Percentiles rank a stretch among this genome's conserved stretches.
Evolutionary conservation across 2,797 vertebrate genomes (phyloP).

Genomic region (Rhynchonycteris naso): DNA sequence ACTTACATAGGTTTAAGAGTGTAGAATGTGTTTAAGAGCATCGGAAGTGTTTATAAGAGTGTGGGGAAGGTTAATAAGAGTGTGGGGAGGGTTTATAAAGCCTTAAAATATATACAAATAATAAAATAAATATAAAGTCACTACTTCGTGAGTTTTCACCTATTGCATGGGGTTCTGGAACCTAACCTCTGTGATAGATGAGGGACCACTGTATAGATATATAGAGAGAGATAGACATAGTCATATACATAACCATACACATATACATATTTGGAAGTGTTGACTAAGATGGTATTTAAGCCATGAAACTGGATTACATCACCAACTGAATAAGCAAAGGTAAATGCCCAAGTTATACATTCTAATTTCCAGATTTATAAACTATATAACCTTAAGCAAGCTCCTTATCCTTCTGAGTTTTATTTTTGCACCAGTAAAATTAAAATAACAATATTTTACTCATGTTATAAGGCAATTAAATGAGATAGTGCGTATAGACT

Average conservation of each 20-base stretch:
- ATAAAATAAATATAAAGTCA: too few species aligned
- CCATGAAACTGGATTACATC: neutral
- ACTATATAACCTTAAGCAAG: neutral
- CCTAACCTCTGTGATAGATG: too few species aligned
- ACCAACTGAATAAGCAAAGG: neutral
- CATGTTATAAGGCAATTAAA: neutral
- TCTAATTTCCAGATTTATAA: neutral
- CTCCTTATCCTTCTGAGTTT: neutral
- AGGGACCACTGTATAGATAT: too few species aligned
- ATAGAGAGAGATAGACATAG: neutral
- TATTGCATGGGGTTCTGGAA: too few species aligned
- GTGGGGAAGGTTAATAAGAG: too few species aligned
- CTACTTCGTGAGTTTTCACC: too few species aligned
- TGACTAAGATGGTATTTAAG: neutral
- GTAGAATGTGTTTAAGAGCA: too few species aligned
- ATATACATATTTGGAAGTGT: neutral
- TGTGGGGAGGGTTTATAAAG: too few species aligned
- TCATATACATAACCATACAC: neutral
- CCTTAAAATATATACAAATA: too few species aligned
- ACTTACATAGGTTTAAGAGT: too few species aligned
- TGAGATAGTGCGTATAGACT: neutral
- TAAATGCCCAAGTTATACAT: neutral
- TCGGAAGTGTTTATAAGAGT: too few species aligned
- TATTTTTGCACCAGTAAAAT: neutral
- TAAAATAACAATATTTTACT: neutral